Percentiles rank a stretch among this genome's conserved stretches.
phyloP scores from a whole-genome alignment of 2,888 invertebrate species.

The Netelia fuscicornis region DNA sequence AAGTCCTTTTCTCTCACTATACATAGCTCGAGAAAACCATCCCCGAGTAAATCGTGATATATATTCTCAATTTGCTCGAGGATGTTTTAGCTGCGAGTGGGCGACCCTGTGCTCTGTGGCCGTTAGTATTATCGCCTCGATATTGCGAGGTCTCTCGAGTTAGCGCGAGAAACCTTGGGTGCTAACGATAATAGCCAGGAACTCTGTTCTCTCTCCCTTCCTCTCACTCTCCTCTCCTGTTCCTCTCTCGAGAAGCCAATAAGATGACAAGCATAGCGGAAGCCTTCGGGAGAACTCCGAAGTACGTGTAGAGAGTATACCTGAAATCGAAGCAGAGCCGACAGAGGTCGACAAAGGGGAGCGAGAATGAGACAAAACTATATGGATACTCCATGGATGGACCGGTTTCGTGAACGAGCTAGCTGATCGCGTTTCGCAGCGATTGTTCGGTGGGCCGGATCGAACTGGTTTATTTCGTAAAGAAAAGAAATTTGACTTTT shows the following conservation, averaged over 20 bases:
- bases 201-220: background rate
- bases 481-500: too few species aligned
- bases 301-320: conserved; percentile 8
- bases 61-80: conserved; percentile 32
- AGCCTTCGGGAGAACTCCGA: conserved; percentile 7
- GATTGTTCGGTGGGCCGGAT: too few species aligned
- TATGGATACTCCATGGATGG: background rate
- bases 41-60: background rate
- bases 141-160: conserved; percentile 43
- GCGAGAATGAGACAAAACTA: conserved; percentile 12
- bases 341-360: conserved; percentile 18
- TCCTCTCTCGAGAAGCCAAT: conserved; percentile 42
- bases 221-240: background rate
- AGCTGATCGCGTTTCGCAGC: too few species aligned
- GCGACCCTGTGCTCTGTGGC: conserved; percentile 31
- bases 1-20: conserved; percentile 29
- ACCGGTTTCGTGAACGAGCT: too few species aligned
- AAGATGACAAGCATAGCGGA: conserved; percentile 33
- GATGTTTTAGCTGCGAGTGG: conserved; percentile 6
- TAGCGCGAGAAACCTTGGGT: conserved; percentile 55
- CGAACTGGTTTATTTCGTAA: too few species aligned
- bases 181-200: conserved; percentile 68
- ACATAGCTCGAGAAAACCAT: too few species aligned
- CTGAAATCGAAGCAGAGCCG: conserved; percentile 47
- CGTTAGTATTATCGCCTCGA: conserved; percentile 59